Base-by-base conservation (phyloP, 1,140 invertebrate species). In the Hyposmocoma kahamanoa region DNA sequence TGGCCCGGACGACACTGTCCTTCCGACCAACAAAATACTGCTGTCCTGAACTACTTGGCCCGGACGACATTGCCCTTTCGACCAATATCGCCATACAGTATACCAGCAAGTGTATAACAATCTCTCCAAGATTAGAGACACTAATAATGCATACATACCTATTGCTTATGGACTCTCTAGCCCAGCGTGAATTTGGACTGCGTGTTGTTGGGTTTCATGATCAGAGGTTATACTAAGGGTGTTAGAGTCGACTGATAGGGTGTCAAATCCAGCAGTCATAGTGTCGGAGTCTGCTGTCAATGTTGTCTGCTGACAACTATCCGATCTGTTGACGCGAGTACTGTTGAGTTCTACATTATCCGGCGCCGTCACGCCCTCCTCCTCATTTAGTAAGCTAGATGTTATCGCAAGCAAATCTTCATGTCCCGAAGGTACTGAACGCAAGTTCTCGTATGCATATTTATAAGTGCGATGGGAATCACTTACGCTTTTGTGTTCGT, bases 341-440 rank as follows among this genome's bases (percentile, higher is more conserved):
- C 21, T 19, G 22, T 36, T 38, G 18, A 39, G n/a, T 18, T 58
- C 54, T 56, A 39, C 49, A 50, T 50, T 22, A 19, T 59, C 55
- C 18, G 46, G 21, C 58, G 58, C 60, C 64, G 64, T 55, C 60
- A 47, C 52, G 58, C 61, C 60, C 58, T 62, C 61, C n/a, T 55
- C 47, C 13, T 46, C 13, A 50, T 57, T 56, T 13, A 61, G 26
- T 38, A 62, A 41, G 30, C 17, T 61, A 43, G 38, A 47, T 5
- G 56, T 28, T 20, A 64, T 56, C 24, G 64, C 62, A 9, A 57
- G 18, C 30, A 68, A 54, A 4, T 56, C 62, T 9, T 50, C 44
- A 32, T 56, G 50, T 5, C 58, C 56, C 21, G 3, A 15, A 22
- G 56, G 66, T 48, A 68, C 56, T 52, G 22, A 10, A 13, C 59